A percentile compares a stretch with the other conserved stretches of the same genome.
Evolutionary conservation across 2,113 vertebrate genomes (phyloP).

Genomic region (Poeciliopsis prolifica): DNA sequence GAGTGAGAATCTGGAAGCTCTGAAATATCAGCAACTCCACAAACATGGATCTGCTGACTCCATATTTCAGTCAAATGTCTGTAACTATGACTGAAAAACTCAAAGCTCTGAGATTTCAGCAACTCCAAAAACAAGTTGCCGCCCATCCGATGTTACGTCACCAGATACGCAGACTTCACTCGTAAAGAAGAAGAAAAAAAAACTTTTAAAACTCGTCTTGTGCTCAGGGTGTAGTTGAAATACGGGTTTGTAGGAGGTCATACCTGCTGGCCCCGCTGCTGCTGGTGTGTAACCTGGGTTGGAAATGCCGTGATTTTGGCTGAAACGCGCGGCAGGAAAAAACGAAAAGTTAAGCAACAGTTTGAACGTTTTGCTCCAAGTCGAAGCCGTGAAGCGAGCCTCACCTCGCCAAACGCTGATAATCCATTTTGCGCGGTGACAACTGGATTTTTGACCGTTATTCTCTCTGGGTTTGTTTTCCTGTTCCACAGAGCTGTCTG

Average conservation of each 20-base stretch:
- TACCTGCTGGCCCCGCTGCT: slow-evolving; percentile 37
- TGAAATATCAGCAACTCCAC: too few species aligned
- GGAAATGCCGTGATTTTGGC: slow-evolving; percentile 46
- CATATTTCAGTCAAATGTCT: not conserved
- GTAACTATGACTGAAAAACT: not conserved
- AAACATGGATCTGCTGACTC: too few species aligned
- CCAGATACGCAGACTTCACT: not conserved
- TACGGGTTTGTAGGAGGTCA: not conserved
- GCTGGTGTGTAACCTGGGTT: slow-evolving; percentile 53
- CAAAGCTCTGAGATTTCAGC: too few species aligned
- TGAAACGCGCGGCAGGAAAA: slow-evolving; percentile 25
- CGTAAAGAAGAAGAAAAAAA: too few species aligned
- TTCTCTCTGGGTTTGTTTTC: not conserved
- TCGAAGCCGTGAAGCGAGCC: not conserved
- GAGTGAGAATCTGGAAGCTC: not conserved
- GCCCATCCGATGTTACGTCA: not conserved
- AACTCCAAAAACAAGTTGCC: too few species aligned
- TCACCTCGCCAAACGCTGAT: slow-evolving; percentile 38
- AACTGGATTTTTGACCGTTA: too few species aligned
- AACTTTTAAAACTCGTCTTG: too few species aligned
- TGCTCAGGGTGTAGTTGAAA: not conserved
- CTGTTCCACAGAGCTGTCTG: not conserved
- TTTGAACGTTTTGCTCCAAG: not conserved
- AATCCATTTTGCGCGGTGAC: slow-evolving; percentile 47
- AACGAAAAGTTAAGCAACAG: slow-evolving; percentile 35